Percentiles rank a stretch among this genome's conserved stretches.
Conservation (phyloP, 2,888 invertebrate species). For the Parnassius apollo region DNA sequence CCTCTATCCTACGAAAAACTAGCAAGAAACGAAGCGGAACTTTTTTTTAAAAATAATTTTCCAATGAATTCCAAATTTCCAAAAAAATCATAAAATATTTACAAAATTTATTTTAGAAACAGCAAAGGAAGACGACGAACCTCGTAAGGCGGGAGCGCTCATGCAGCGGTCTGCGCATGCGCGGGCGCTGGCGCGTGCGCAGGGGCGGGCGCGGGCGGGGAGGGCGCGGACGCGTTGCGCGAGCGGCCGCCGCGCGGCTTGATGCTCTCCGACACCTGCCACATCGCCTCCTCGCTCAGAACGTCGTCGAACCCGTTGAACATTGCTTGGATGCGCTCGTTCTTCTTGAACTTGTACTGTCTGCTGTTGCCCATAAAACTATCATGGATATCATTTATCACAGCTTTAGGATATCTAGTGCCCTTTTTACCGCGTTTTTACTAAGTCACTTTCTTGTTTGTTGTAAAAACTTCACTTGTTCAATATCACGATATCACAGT, state of each 20-base stretch:
- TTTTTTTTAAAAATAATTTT: too few relatives aligned
- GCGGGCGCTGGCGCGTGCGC: constrained; percentile 39
- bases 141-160: constrained; percentile 3
- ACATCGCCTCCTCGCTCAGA: constrained; percentile 98
- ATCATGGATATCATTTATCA: not conserved
- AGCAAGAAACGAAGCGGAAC: too few relatives aligned
- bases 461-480: not conserved
- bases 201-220: constrained; percentile 37
- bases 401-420: not conserved
- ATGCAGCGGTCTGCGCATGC: constrained; percentile 29
- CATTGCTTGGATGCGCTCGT: constrained; percentile 95
- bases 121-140: not conserved
- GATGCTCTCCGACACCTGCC: constrained; percentile 98
- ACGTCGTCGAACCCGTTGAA: constrained; percentile 98
- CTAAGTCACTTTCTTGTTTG: not conserved
- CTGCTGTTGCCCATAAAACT: constrained; percentile 72
- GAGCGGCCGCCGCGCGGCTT: constrained; percentile 91
- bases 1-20: too few relatives aligned
- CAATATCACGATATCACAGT: not conserved
- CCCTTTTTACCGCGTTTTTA: not conserved
- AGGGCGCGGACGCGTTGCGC: constrained; percentile 46
- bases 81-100: too few relatives aligned
- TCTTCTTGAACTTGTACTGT: constrained; percentile 95
- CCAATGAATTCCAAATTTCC: too few relatives aligned
- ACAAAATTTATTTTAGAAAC: too few relatives aligned